These are phyloP conservation scores for Enteromius radiatus DNA, from an alignment of 2,797 vertebrate genomes.

Conservation along the genomic window DNA sequence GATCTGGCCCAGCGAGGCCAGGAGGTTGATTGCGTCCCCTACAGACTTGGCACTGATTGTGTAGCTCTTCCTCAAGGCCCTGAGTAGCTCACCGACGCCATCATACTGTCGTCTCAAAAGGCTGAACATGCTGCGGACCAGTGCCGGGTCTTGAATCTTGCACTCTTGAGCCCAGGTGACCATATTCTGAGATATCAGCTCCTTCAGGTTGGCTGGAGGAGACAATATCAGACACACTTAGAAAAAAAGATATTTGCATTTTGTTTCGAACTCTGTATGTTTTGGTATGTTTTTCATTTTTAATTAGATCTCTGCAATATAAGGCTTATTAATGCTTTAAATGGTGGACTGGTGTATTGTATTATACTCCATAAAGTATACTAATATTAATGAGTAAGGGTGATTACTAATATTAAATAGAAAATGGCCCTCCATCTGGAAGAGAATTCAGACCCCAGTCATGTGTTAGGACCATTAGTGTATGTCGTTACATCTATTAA, in stretches of 20 bases:
- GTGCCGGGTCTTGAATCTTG: constrained; percentile 89
- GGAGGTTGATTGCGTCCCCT: constrained; percentile 89
- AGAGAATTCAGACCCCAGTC: constrained; percentile 7
- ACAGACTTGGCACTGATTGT: constrained; percentile 93
- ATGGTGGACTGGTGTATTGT: not conserved
- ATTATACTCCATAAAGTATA: not conserved
- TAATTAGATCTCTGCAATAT: not conserved
- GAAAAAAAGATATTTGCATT: not conserved
- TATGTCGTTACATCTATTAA: constrained; percentile 32
- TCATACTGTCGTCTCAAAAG: constrained; percentile 93
- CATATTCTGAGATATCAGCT: constrained; percentile 96
- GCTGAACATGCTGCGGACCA: constrained; percentile 95
- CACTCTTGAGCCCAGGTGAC: constrained; percentile 95
- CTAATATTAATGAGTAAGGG: not conserved
- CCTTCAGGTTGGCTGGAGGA: constrained; percentile 88
- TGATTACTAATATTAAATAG: not conserved
- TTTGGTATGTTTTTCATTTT: not conserved
- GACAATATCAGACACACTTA: not conserved
- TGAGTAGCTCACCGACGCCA: constrained; percentile 92
- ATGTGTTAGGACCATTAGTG: constrained; percentile 31
- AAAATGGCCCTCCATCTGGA: not conserved
- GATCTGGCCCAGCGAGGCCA: constrained; percentile 94
- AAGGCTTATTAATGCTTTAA: not conserved
- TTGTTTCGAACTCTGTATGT: not conserved
- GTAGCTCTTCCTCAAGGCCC: constrained; percentile 92